Evolutionary conservation across 2,888 invertebrate species (phyloP).

Genomic region (Villa cingulata): DNA sequence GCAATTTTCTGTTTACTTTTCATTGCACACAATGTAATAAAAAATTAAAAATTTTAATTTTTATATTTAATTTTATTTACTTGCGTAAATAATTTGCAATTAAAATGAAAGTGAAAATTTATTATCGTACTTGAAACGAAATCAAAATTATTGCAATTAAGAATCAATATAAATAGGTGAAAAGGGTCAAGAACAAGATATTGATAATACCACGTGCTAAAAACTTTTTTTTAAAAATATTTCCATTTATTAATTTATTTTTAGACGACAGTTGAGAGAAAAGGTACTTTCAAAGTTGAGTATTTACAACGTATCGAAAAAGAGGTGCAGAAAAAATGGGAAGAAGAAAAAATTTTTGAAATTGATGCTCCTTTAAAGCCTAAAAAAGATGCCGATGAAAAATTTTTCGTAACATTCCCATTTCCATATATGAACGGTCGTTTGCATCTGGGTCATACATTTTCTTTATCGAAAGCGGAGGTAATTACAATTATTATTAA

Average conservation of each 20-base stretch:
- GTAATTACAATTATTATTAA: constrained; percentile 37
- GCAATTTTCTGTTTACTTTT: too few relatives aligned
- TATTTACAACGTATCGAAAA: constrained; percentile 81
- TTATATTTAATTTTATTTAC: too few relatives aligned
- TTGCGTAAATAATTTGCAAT: too few relatives aligned
- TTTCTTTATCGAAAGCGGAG: constrained; percentile 94
- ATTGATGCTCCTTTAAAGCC: constrained; percentile 57
- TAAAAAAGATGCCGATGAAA: constrained; percentile 50
- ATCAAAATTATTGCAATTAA: too few relatives aligned
- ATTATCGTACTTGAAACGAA: too few relatives aligned
- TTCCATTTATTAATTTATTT: neutral
- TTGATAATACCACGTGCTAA: too few relatives aligned
- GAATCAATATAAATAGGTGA: too few relatives aligned
- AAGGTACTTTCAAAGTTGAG: constrained; percentile 93
- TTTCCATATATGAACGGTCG: constrained; percentile 99
- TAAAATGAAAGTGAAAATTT: too few relatives aligned
- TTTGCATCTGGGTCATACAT: constrained; percentile 93
- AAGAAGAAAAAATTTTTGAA: constrained; percentile 63
- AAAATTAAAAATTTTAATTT: too few relatives aligned
- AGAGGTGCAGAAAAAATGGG: constrained; percentile 78
- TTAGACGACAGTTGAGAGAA: constrained; percentile 43
- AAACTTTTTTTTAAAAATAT: too few relatives aligned
- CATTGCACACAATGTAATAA: too few relatives aligned
- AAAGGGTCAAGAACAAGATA: too few relatives aligned
- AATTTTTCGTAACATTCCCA: constrained; percentile 90